Evolutionary conservation across 1,140 invertebrate species (phyloP), one percentile per base, ranked within the genome.

Genomic region (Pseudomyrmex flavicornis): DNA sequence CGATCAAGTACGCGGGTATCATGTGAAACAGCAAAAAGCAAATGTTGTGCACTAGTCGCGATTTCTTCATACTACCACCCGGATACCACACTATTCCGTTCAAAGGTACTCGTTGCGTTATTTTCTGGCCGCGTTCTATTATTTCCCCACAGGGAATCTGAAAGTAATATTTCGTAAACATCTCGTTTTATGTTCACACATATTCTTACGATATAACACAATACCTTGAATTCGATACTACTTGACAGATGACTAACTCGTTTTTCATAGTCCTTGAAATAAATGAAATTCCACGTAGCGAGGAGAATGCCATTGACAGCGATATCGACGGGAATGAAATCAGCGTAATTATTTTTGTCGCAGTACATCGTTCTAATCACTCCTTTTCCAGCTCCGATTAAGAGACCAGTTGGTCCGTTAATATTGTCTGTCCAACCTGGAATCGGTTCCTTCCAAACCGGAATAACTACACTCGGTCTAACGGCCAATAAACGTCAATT

Each of bases 381-480:
- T 8, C 98, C 98, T 95, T 98, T 98, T 48, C 98, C 97, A 59
- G 96, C 96, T 3, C 96, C 97, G 46, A 97, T 97, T 5, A 97
- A 91, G 0, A 97, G 92, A 13, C 97, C 98, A 48, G 97, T 97
- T 0, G 98, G 97, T 26, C 98, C 98, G 91, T 98, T 98, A 76
- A 98, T 97, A 91, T 98, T 99, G 90, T 99, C 98, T 2, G 98
- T 98, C 98, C 98, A 99, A 48, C 98, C 98, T 0, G 97, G 97
- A 5, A 97, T 84, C 0, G 97, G 97, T 85, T 97, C 97, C 86
- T 96, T 96, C 96, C 96, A 97, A 26, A 97, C 95, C 15, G 97
- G 97, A 88, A 97, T 97, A 3, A 98, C 95, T 96, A 95, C 91
- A 26, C 94, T 94, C 2, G 94, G 94, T 66, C 94, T 94, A 52